Evolutionary conservation across 2,113 vertebrate genomes (phyloP), one percentile per base, ranked within the genome.

Genomic region (Anarhynchus alexandrinus): DNA sequence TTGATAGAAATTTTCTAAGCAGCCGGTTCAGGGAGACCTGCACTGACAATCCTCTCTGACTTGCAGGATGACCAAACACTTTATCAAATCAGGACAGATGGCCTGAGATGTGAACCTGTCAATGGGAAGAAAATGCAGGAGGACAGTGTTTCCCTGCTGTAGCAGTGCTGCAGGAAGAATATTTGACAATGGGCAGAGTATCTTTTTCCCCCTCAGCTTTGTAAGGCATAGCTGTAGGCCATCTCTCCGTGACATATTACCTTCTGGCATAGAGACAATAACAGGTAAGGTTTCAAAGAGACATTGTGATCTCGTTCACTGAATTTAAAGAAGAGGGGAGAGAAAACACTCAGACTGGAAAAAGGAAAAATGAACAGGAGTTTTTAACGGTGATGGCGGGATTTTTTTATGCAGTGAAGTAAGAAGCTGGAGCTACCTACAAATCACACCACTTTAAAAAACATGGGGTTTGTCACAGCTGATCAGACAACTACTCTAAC

Each of bases 1-100:
- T 64, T 95, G 69, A 90, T 64, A 84, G 76, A 82, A 65, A 73
- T 94, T 87, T 88, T 78, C 64, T 77, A 54, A 94, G 90, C 49
- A 87, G 62, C 14, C 15, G 0, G 21, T 96, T 93, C 88, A 51
- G 62, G 77, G 88, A 95, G 22, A 93, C 97, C 96, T 94, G 98
- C 90, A 26, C 98, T 99, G 93, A 98, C 66, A 16, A 98, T 98
- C 98, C 98, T 74, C 98, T 97, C 79, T 96, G 98, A 96, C 98
- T 98, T 95, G 96, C 94, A 82, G 97, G 98, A 95, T 98, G 98
- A 82, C 99, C 98, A 78, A 99, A 98, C 94, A 98, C 98, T 98
- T 99, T 96, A 96, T 98, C 98, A 93, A 98, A 91, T 19, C 82
- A n/a, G 97, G 98, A 94, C 93, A 98, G 61, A 97, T 93, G 23